phyloP scores from a whole-genome alignment of 2,113 vertebrate genomes.

The Sprattus sprattus region DNA sequence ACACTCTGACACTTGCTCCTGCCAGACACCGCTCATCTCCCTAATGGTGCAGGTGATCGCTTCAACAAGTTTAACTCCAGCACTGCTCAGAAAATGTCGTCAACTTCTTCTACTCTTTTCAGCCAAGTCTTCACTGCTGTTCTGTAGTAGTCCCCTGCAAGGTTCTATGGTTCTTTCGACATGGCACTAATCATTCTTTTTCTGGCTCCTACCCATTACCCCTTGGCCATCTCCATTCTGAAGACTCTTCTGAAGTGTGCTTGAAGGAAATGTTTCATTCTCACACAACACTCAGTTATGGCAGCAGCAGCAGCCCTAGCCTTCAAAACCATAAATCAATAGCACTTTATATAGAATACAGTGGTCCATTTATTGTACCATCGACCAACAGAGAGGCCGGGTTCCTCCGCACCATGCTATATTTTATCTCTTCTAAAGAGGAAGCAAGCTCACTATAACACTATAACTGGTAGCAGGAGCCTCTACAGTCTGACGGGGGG shows the following conservation, averaged over 20 bases:
- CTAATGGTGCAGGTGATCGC: conserved; percentile 22
- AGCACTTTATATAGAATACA: conserved; percentile 13
- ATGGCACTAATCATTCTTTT: background rate
- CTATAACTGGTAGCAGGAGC: background rate
- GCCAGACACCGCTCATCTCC: conserved; percentile 29
- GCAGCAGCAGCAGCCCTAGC: background rate
- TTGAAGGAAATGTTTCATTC: conserved; percentile 3
- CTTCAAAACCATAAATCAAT: background rate
- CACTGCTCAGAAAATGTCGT: background rate
- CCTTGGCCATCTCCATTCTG: background rate
- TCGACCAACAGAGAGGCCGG: background rate
- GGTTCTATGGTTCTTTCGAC: background rate
- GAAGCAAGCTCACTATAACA: background rate
- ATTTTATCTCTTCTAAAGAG: background rate
- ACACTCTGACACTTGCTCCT: conserved; percentile 17
- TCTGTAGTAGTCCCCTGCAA: background rate
- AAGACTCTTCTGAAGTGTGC: background rate
- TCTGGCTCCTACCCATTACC: background rate
- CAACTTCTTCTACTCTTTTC: background rate
- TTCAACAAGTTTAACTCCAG: conserved; percentile 22
- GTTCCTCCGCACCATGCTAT: background rate
- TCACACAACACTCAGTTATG: background rate
- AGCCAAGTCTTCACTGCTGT: background rate
- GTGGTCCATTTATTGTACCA: background rate
- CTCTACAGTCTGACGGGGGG: background rate